Conservation (phyloP, 2,888 invertebrate species). For the Ephialtes manifestator region DNA sequence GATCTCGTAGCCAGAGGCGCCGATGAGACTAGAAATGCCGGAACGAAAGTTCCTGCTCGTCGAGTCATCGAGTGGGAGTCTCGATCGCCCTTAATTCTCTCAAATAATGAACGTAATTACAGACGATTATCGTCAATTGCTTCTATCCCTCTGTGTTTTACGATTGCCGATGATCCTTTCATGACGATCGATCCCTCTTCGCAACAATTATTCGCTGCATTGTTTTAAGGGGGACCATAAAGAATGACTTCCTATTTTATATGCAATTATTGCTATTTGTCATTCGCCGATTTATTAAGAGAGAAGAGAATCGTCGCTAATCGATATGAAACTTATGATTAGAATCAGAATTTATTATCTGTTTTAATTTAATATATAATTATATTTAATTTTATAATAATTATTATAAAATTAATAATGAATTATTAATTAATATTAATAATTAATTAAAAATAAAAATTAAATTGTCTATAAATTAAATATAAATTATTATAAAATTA, state of each 20-base stretch:
- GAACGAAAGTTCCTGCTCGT: conserved; percentile 37
- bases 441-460: too few relatives aligned
- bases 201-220: conserved; percentile 43
- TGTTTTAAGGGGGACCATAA: conserved; percentile 38
- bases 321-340: conserved; percentile 18
- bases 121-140: conserved; percentile 61
- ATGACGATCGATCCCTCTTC: conserved; percentile 44
- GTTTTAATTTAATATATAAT: too few relatives aligned
- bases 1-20: neutral
- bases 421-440: too few relatives aligned
- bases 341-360: neutral
- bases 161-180: conserved; percentile 32
- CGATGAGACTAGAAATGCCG: conserved; percentile 21
- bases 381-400: too few relatives aligned
- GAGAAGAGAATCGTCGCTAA: conserved; percentile 46
- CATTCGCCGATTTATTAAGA: conserved; percentile 19
- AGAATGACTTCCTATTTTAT: conserved; percentile 40
- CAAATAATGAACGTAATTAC: conserved; percentile 52
- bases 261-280: conserved; percentile 29
- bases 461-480: too few relatives aligned
- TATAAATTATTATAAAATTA: too few relatives aligned
- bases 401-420: too few relatives aligned
- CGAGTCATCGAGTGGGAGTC: conserved; percentile 58
- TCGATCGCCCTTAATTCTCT: conserved; percentile 64
- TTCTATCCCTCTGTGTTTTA: conserved; percentile 30